phyloP scores from a whole-genome alignment of 2,113 vertebrate genomes.

The Excalfactoria chinensis region DNA sequence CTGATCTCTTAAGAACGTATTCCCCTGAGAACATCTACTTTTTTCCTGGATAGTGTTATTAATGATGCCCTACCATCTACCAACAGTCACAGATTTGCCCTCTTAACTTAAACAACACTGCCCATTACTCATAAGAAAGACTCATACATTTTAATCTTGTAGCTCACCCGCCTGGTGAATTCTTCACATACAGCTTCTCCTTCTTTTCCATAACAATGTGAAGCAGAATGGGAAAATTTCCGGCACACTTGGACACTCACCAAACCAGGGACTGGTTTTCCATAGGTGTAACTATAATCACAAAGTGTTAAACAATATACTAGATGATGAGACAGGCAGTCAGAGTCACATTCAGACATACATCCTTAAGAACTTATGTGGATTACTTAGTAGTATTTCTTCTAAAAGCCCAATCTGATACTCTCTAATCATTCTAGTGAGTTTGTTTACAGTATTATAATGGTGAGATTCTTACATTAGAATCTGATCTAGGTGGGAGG shows the following conservation, averaged over 20 bases:
- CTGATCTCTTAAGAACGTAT: background rate
- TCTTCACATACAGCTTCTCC: conserved; percentile 72
- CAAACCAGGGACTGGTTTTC: conserved; percentile 75
- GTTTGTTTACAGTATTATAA: background rate
- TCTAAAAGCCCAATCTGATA: background rate
- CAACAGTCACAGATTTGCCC: background rate
- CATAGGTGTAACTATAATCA: conserved; percentile 77
- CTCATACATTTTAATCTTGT: background rate
- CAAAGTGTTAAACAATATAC: background rate
- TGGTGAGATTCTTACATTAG: background rate
- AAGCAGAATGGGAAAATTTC: conserved; percentile 62
- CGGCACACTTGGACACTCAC: conserved; percentile 68
- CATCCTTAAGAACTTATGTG: background rate
- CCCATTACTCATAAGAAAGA: background rate
- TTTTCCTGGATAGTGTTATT: background rate
- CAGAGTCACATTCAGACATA: background rate
- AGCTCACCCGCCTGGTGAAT: conserved; percentile 62
- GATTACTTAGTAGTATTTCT: background rate
- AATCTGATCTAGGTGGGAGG: background rate
- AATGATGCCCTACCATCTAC: background rate
- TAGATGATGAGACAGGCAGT: background rate
- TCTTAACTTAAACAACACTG: background rate
- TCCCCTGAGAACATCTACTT: background rate
- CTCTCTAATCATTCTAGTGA: background rate
- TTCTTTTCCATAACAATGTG: conserved; percentile 57